These are phyloP conservation scores for Tubulanus polymorphus DNA, from an alignment of 2,888 invertebrate species.

Conservation along the genomic window DNA sequence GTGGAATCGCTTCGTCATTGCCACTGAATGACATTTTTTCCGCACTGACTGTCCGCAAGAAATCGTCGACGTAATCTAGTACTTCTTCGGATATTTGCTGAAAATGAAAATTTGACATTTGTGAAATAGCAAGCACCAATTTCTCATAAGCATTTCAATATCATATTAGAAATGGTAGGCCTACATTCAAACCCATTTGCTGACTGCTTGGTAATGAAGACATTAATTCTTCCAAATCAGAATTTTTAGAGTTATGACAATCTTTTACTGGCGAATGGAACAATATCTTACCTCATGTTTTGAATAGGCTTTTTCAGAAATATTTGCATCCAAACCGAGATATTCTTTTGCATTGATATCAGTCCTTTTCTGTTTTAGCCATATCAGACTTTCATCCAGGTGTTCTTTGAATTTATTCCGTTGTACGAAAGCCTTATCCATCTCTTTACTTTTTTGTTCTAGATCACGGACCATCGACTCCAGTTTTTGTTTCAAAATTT, in stretches of 20 bases:
- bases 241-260: background rate
- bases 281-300: conserved; percentile 32
- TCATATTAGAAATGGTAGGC: too few species aligned
- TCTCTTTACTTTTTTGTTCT: conserved; percentile 80
- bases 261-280: background rate
- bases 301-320: conserved; percentile 28
- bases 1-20: conserved; percentile 33
- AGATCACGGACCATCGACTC: conserved; percentile 73
- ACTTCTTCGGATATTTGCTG: conserved; percentile 32
- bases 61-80: conserved; percentile 26
- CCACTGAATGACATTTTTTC: conserved; percentile 31
- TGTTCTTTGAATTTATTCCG: conserved; percentile 34
- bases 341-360: conserved; percentile 26
- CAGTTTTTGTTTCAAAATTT: conserved; percentile 79
- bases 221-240: background rate
- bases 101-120: background rate
- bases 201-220: too few species aligned
- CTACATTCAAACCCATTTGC: too few species aligned
- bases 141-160: too few species aligned
- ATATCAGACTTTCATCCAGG: conserved; percentile 30
- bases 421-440: conserved; percentile 61
- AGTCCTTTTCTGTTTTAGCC: conserved; percentile 37
- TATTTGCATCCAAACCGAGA: conserved; percentile 32
- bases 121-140: too few species aligned
- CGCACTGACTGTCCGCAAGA: conserved; percentile 28